A percentile compares a stretch with the other conserved stretches of the same genome.
These are phyloP conservation scores for Tyrophagus putrescentiae DNA, from an alignment of 1,140 invertebrate species.

Conservation along the genomic window DNA sequence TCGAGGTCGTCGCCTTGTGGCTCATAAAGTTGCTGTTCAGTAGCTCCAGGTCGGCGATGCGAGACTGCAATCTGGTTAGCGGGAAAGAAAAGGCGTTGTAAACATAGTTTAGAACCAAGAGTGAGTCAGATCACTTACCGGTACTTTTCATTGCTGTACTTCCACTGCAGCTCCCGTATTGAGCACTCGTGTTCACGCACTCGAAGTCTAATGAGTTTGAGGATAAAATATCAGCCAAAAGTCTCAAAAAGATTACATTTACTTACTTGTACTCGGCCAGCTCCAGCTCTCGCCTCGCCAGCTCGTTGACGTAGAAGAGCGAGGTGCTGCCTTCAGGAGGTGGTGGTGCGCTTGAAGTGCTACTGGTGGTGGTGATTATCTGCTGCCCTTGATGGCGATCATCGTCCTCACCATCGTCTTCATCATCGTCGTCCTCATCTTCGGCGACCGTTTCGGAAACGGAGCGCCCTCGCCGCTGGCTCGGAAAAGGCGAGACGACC, in stretches of 20 bases:
- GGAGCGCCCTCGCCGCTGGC: too few relatives aligned
- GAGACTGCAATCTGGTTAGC: conserved; percentile 11
- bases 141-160: conserved; percentile 22
- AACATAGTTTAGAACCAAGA: background rate
- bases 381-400: too few relatives aligned
- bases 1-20: too few relatives aligned
- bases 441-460: too few relatives aligned
- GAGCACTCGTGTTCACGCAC: conserved; percentile 21
- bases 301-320: conserved; percentile 22
- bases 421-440: too few relatives aligned
- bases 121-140: conserved; percentile 6
- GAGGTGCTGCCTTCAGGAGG: background rate
- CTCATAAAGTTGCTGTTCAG: conserved; percentile 10
- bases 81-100: background rate
- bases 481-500: too few relatives aligned
- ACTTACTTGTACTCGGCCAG: conserved; percentile 17
- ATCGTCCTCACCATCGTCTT: too few relatives aligned
- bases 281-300: conserved; percentile 23
- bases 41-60: conserved; percentile 18
- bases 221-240: too few relatives aligned
- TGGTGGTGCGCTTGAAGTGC: background rate
- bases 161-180: conserved; percentile 22
- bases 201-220: background rate
- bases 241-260: too few relatives aligned
- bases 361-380: background rate